Conservation (phyloP, 2,113 vertebrate genomes). For the Xenopus tropicalis region DNA sequence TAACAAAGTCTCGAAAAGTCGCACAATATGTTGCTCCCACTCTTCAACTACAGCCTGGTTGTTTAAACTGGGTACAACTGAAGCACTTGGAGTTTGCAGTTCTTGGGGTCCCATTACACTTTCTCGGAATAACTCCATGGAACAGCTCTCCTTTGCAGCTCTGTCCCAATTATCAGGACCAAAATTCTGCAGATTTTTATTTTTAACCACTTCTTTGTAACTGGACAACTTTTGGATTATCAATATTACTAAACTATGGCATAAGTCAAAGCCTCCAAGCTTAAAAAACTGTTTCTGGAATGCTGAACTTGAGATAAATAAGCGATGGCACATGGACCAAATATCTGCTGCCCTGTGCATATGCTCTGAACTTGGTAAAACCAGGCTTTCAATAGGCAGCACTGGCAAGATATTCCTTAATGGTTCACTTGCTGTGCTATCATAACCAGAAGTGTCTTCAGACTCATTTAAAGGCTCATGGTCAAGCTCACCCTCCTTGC, state of each 20-base stretch:
- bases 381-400: conserved; percentile 78
- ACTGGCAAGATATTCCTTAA: conserved; percentile 71
- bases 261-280: conserved; percentile 86
- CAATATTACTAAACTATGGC: conserved; percentile 78
- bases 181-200: conserved; percentile 3
- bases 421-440: conserved; percentile 88
- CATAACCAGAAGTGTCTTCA: conserved; percentile 93
- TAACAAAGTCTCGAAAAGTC: conserved; percentile 87
- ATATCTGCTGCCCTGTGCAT: conserved; percentile 81
- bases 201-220: conserved; percentile 57
- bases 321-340: conserved; percentile 81
- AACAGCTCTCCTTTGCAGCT: conserved; percentile 18
- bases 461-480: conserved; percentile 83
- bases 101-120: conserved; percentile 5
- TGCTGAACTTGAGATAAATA: conserved; percentile 78
- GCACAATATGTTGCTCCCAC: conserved; percentile 78
- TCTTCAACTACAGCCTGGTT: conserved; percentile 59
- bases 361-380: conserved; percentile 78
- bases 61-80: not conserved
- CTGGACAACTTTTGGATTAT: conserved; percentile 78
- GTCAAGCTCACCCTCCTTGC: conserved; percentile 86
- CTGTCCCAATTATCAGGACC: conserved; percentile 43
- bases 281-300: conserved; percentile 89
- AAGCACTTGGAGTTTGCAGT: not conserved
- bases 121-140: conserved; percentile 18